A percentile compares a stretch with the other conserved stretches of the same genome.
phyloP scores from a whole-genome alignment of 2,113 vertebrate genomes.

The Lamprotornis superbus region DNA sequence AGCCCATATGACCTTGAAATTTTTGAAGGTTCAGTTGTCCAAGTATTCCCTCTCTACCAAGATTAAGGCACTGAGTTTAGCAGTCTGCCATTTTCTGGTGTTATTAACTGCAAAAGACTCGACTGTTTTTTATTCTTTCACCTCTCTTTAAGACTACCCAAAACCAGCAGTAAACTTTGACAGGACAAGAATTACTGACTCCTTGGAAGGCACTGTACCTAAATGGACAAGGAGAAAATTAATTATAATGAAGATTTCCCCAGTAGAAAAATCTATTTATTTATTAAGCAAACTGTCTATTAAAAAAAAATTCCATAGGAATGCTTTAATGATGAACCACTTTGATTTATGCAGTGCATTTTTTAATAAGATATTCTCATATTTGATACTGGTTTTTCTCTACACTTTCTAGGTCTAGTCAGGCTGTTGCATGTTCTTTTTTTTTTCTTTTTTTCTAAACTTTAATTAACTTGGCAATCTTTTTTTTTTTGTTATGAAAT shows the following conservation, averaged over 20 bases:
- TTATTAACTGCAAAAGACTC: background rate
- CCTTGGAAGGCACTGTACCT: background rate
- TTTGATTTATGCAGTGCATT: background rate
- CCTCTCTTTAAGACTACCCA: background rate
- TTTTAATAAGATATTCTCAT: background rate
- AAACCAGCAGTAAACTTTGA: background rate
- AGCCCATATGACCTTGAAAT: background rate
- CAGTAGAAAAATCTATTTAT: background rate
- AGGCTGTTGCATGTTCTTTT: background rate
- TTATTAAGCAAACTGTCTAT: background rate
- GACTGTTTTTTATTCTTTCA: background rate
- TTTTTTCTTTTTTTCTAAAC: background rate
- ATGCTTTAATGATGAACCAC: background rate
- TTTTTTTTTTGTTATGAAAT: background rate
- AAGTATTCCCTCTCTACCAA: background rate
- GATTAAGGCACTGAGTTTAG: background rate
- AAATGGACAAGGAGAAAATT: background rate
- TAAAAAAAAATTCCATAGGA: background rate
- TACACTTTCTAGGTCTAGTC: background rate
- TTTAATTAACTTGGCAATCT: background rate
- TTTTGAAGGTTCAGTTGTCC: background rate
- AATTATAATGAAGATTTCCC: background rate
- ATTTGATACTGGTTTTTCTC: background rate
- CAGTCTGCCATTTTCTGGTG: background rate
- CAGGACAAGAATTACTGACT: background rate